These are phyloP conservation scores for Nowickia ferox DNA, from an alignment of 2,888 invertebrate genomes.

Conservation along the genomic window DNA sequence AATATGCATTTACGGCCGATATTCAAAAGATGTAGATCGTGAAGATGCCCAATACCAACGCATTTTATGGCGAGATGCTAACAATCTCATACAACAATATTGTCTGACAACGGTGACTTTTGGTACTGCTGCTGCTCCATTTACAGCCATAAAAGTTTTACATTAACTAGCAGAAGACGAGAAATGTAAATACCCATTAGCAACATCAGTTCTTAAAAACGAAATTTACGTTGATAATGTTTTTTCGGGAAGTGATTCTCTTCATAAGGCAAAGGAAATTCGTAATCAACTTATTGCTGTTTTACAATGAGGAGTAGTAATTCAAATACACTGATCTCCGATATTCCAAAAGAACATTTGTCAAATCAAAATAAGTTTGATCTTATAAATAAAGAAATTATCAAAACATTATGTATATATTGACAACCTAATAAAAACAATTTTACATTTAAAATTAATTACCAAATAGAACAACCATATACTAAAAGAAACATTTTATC, in stretches of 20 bases:
- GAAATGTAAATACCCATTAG: background rate
- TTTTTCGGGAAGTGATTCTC: slow-evolving; percentile 2
- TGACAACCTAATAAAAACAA: slow-evolving; percentile 5
- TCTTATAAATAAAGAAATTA: background rate
- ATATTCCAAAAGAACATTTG: slow-evolving; percentile 2
- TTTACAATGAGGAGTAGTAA: too few relatives aligned
- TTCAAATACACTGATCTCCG: background rate
- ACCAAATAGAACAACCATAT: too few relatives aligned
- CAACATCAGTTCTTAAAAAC: slow-evolving; percentile 4
- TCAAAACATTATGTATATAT: background rate
- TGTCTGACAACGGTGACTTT: background rate
- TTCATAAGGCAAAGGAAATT: background rate
- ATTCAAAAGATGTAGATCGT: background rate
- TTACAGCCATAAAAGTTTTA: too few relatives aligned
- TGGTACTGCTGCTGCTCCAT: background rate
- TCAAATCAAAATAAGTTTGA: slow-evolving; percentile 4
- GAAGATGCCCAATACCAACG: background rate
- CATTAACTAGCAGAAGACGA: too few relatives aligned
- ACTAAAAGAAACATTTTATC: too few relatives aligned
- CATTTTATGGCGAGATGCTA: background rate
- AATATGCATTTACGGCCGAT: background rate
- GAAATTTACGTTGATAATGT: slow-evolving; percentile 7
- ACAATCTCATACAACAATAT: too few relatives aligned
- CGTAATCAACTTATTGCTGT: background rate
- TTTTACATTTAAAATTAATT: background rate